Conservation (phyloP, 2,888 invertebrate species). For the Noctua janthina region DNA sequence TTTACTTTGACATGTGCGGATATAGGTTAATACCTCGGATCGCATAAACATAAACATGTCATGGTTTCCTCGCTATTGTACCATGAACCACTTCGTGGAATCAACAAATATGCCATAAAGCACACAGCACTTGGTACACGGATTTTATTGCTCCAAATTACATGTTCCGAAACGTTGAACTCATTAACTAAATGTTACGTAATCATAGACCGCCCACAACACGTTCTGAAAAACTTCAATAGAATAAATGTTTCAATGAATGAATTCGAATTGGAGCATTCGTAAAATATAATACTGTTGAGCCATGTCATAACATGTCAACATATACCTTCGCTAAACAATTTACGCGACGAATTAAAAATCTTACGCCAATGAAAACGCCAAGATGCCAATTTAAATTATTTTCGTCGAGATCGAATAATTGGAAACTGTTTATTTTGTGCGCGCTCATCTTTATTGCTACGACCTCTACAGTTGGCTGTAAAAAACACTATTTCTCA, state of each 20-base stretch:
- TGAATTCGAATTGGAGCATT: conserved; percentile 61
- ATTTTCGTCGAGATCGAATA: conserved; percentile 31
- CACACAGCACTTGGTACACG: conserved; percentile 55
- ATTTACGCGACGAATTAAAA: conserved; percentile 61
- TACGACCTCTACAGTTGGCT: conserved; percentile 17
- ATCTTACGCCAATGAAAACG: conserved; percentile 37
- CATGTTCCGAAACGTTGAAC: conserved; percentile 77
- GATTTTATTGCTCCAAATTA: conserved; percentile 80
- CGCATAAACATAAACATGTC: conserved; percentile 40
- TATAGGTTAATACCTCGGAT: conserved; percentile 29
- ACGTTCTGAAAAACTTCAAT: conserved; percentile 61
- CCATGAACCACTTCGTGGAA: conserved; percentile 66
- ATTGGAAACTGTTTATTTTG: conserved; percentile 39
- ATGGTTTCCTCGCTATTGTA: conserved; percentile 52
- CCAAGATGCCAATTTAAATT: conserved; percentile 47
- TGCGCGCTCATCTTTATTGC: conserved; percentile 38
- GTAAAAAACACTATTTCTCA: conserved; percentile 15
- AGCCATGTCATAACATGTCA: conserved; percentile 68
- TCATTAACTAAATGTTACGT: conserved; percentile 69
- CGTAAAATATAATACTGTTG: conserved; percentile 64
- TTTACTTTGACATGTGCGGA: conserved; percentile 34
- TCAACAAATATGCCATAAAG: conserved; percentile 62
- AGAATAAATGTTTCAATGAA: conserved; percentile 68
- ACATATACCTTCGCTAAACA: conserved; percentile 42
- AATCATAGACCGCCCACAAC: conserved; percentile 63